These are phyloP conservation scores for Bergia sp. DNA, from an alignment of 92 coral and sea anemone genomes.

Conservation along the genomic window DNA sequence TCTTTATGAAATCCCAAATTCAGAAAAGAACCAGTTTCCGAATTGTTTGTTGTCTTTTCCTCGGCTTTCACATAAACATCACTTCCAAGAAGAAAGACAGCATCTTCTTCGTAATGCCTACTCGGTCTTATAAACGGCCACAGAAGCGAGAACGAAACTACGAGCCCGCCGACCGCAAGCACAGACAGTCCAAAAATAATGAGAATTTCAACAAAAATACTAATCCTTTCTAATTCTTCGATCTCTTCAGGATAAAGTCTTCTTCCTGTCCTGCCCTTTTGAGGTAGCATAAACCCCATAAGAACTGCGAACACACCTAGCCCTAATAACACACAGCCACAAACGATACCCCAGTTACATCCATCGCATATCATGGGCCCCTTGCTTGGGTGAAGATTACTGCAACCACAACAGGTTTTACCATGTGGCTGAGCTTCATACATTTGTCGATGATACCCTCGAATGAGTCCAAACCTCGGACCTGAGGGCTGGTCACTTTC, in stretches of 20 bases:
- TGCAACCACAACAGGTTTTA: slow-evolving; percentile 71
- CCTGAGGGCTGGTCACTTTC: slow-evolving; percentile 20
- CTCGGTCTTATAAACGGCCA: slow-evolving; percentile 76
- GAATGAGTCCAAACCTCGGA: slow-evolving; percentile 87
- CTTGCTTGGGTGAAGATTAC: slow-evolving; percentile 39
- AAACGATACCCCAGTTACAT: slow-evolving; percentile 79
- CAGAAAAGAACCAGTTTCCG: slow-evolving; percentile 43
- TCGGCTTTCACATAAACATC: slow-evolving; percentile 91
- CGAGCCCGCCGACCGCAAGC: slow-evolving; percentile 78
- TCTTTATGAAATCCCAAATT: too few species aligned
- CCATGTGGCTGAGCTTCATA: slow-evolving; percentile 66
- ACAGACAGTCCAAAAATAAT: slow-evolving; percentile 79
- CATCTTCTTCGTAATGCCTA: slow-evolving; percentile 49
- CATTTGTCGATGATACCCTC: slow-evolving; percentile 97
- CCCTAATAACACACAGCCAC: slow-evolving; percentile 73
- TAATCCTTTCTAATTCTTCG: slow-evolving; percentile 52
- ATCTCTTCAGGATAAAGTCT: slow-evolving; percentile 53
- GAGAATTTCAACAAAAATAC: slow-evolving; percentile 69
- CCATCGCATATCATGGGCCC: slow-evolving; percentile 27
- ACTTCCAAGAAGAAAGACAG: slow-evolving; percentile 63
- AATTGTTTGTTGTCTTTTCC: slow-evolving; percentile 41
- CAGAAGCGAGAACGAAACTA: slow-evolving; percentile 76
- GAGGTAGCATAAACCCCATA: slow-evolving; percentile 81
- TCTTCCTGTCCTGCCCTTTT: slow-evolving; percentile 41
- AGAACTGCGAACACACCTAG: slow-evolving; percentile 77